Evolutionary conservation across 2,888 invertebrate species (phyloP), one percentile per base, ranked within the genome.

Genomic region (Lycophotia porphyrea): DNA sequence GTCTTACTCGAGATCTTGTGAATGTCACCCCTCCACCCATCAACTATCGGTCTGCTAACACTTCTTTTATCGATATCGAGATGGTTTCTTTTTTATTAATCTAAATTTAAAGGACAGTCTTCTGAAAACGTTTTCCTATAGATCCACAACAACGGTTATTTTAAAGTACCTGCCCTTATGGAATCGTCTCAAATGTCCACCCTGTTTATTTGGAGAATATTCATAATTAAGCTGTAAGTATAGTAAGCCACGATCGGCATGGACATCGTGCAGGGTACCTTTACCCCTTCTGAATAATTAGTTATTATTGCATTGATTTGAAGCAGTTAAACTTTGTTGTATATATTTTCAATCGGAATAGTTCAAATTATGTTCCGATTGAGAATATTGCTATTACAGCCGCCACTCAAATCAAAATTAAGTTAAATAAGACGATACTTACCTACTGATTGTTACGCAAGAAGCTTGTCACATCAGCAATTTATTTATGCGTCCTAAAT

Each of bases 401-500:
- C 34, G n/a, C 13, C 24, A 39, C 1, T 36, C 5, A 3, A n/a
- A 64, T 47, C 2, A 21, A 42, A 66, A 55, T 18, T 27, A 24
- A 63, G 39, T n/a, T 63, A 63, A 31, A 31, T 39, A 21, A 42
- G 31, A 8, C 0, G 39, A 27, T 67, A 87, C 88, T 88, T 71
- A 88, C 88, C 81, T 79, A 78, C 73, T 81, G 84, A 83, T 78
- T 81, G 88, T 88, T 88, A 88, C 88, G 88, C 88, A 88, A 88
- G 88, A 80, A 84, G 79, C 74, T 76, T 82, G 65, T 87, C 88
- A 88, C 88, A 88, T 87, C 80, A 84, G 87, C 85, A 68, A 68
- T 64, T 74, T 74, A 76, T 78, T 71, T 65, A 66, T 13, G 64
- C n/a, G 73, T 73, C 70, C 72, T 78, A 74, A 60, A 74, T 66